Evolutionary conservation across 2,888 invertebrate species (phyloP), one percentile per base, ranked within the genome.

Genomic region (Drosophila aldrichi): DNA sequence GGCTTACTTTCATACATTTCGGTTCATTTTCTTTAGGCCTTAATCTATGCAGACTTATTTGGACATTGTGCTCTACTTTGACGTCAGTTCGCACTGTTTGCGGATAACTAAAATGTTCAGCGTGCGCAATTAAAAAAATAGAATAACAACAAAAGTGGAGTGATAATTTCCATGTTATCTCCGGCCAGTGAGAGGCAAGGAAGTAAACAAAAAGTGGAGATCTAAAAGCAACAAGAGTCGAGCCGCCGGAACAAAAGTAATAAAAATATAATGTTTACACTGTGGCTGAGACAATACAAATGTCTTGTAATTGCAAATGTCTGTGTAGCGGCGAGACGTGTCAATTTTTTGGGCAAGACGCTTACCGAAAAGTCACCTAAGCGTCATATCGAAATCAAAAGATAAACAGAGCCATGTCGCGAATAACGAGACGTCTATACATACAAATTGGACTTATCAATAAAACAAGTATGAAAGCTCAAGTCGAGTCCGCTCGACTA

Each of bases 101-200:
- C 48, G 38, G 44, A 57, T 41, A 51, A 63, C 18, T 22, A 12
- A 62, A 56, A 32, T 57, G 29, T 54, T 9, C 41, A 59, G 54
- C 40, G 20, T 18, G n/a, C 38, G 9, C 38, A 48, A 48, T 58
- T 18, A 29, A 29, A n/a, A 48, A 46, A 18, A 25, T 29, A 18
- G 18, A 22, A 46, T n/a, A 61, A 66, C 55, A 58, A 56, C 54
- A 52, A 55, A 34, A 56, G 56, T 64, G 72, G 72, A 70, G 79
- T 82, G 79, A 44, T 82, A 82, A 77, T 76, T 86, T 78, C 52
- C 36, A 67, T 75, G 70, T 77, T 83, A 85, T 77, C 79, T 80
- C 29, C 34, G 55, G 68, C 66, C 60, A 67, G 57, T 57, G 61
- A 16, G 38, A 43, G 34, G 32, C 51, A 68, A 56, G 38, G 36